Evolutionary conservation across 2,888 invertebrate genomes (phyloP).

Genomic region (Drosophila melanocephala): DNA sequence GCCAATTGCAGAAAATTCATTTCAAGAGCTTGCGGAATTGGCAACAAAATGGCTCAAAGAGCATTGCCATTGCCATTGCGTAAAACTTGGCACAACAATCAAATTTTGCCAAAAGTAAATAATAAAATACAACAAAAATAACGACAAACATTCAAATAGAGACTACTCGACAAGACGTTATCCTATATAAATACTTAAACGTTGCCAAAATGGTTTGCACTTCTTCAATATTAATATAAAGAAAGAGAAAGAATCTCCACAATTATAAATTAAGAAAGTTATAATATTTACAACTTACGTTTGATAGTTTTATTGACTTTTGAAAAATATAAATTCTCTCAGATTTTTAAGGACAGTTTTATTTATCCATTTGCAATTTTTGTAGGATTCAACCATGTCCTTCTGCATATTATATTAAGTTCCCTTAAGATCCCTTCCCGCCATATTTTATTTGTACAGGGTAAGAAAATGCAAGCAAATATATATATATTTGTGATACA

Average conservation of each 20-base stretch:
- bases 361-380: not conserved
- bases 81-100: slow-evolving; percentile 54
- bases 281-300: not conserved
- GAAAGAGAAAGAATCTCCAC: not conserved
- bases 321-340: not conserved
- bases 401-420: not conserved
- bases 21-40: slow-evolving; percentile 56
- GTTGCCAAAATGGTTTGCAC: not conserved
- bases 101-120: slow-evolving; percentile 31
- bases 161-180: not conserved
- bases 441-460: not conserved
- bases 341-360: not conserved
- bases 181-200: not conserved
- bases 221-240: not conserved
- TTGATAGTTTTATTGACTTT: not conserved
- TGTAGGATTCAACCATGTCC: not conserved
- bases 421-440: not conserved
- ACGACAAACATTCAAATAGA: not conserved
- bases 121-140: slow-evolving; percentile 25
- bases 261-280: not conserved
- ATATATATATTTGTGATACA: slow-evolving; percentile 36
- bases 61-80: slow-evolving; percentile 61
- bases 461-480: slow-evolving; percentile 51
- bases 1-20: slow-evolving; percentile 55
- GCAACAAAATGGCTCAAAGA: slow-evolving; percentile 65